Evolutionary conservation across 2,797 vertebrate species (phyloP), one percentile per base, ranked within the genome.

Genomic region (Acipenser ruthenus): DNA sequence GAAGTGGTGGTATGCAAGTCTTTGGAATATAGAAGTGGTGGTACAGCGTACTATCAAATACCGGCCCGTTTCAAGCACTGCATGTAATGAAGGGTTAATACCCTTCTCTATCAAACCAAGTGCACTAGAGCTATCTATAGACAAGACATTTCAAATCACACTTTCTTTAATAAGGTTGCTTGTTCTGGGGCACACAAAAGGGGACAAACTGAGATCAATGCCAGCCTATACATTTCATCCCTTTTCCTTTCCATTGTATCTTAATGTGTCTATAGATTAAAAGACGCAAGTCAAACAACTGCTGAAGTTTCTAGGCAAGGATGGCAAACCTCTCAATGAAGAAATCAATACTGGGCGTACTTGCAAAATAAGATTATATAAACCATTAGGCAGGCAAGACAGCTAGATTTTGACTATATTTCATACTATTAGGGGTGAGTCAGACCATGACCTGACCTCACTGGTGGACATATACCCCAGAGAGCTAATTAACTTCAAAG

Each of bases 331-430:
- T 10, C 10, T 8, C 12, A 7, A 49, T 8, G 8, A 13, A 15
- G 15, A 64, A 51, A 50, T 50, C n/a, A 12, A 64, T 50, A 7
- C 61, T 9, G 7, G 10, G 37, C 10, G 6, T 6, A n/a, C 52
- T 7, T 62, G 52, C 67, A 65, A 79, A 64, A 67, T 51, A 50
- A 73, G 72, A 74, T 72, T 68, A 49, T 73, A 74, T 68, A 78
- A 50, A 51, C 6, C 15, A 62, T 73, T 68, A 73, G 61, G 9
- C 60, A n/a, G 23, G 15, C 8, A 62, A 18, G 18, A 61, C 56
- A 63, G 10, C 62, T 64, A 7, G 23, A 6, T 50, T n/a, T 50
- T 50, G 50, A 64, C 62, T 50, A 6, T n/a, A n/a, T 58, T 58
- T 58, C 55, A 37, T 37, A 10, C 55, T 58, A n/a, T 10, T 6